Base-by-base conservation (phyloP, 2,888 invertebrate genomes). In the Dasypogon diadema region DNA sequence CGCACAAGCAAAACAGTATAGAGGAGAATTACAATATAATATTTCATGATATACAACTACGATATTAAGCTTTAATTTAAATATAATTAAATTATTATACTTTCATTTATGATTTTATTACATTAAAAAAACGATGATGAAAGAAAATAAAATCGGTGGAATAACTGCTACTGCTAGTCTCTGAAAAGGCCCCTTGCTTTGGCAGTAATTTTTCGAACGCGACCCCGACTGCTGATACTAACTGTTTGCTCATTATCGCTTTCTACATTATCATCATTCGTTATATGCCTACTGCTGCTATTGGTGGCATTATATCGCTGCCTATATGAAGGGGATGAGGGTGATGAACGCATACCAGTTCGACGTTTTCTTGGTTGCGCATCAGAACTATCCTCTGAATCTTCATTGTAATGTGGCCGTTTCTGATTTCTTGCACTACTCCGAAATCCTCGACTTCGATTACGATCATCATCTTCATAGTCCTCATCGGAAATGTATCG, bases 191-290 rank as follows among this genome's bases (percentile, higher is more conserved):
- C 92, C 70, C 92, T 88, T 77, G 93, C 94, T 83, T 93, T 91
- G 75, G 93, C 91, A 24, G 95, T 95, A 80, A 95, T 90, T 85
- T 92, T 93, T 72, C 96, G 89, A 75, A 96, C 90, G 51, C 96
- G 89, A 2, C 97, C 96, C 72, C 96, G 89, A 81, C 95, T 95
- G 83, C 93, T 93, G 34, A 92, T 90, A 80, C 89, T 90, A 58
- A 89, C 85, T 48, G 85, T 84, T 77, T 85, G 80, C 74, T 80
- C 80, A 74, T 80, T 82, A 16, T 78, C 80, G 2, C 83, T 84
- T 56, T 83, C 84, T 56, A 82, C 82, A 26, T 78, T 79, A 72
- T 81, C 80, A 24, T 82, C 83, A 14, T 82, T 83, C 2, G 42
- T n/a, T 26, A 76, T 80, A 26, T 82, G 79, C 10, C 18, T 60